phyloP scores from a whole-genome alignment of 2,888 invertebrate species.

The Gasteruption jaculator region DNA sequence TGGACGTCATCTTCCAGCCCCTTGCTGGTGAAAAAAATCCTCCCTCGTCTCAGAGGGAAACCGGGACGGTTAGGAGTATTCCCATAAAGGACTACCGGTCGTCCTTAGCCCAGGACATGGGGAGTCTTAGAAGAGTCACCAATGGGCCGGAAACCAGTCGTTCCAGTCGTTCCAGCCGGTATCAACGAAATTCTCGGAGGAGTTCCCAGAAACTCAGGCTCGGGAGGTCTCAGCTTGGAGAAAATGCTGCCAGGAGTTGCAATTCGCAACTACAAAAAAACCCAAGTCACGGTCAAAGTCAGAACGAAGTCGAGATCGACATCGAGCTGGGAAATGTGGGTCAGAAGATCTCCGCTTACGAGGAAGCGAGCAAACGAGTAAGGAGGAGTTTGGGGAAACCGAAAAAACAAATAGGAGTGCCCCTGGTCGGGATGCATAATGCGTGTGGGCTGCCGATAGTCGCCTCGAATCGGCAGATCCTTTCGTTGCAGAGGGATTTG shows the following conservation, averaged over 20 bases:
- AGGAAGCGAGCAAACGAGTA: slow-evolving; percentile 27
- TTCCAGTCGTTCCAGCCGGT: no score
- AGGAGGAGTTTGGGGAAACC: no score
- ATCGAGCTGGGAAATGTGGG: slow-evolving; percentile 34
- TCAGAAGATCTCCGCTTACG: slow-evolving; percentile 43
- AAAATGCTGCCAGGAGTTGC: no score
- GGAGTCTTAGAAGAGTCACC: slow-evolving; percentile 30
- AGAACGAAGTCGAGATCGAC: no score
- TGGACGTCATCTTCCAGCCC: slow-evolving; percentile 33
- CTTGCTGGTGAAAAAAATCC: slow-evolving; percentile 7
- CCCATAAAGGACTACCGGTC: slow-evolving; percentile 39
- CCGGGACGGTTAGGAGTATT: slow-evolving; percentile 34
- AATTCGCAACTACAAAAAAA: no score
- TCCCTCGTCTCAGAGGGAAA: no score
- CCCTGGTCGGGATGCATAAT: slow-evolving; percentile 46
- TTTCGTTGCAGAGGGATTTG: background rate
- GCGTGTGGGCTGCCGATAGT: slow-evolving; percentile 40
- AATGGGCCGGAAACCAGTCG: no score
- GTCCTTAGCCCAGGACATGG: slow-evolving; percentile 36
- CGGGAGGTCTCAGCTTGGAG: no score
- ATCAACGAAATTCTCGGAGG: no score
- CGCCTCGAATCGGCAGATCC: no score
- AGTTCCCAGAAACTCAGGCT: no score
- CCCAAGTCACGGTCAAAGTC: no score
- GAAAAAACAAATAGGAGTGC: slow-evolving; percentile 36